These are phyloP conservation scores for Clamator glandarius DNA, from an alignment of 2,797 vertebrate species.

Conservation along the genomic window DNA sequence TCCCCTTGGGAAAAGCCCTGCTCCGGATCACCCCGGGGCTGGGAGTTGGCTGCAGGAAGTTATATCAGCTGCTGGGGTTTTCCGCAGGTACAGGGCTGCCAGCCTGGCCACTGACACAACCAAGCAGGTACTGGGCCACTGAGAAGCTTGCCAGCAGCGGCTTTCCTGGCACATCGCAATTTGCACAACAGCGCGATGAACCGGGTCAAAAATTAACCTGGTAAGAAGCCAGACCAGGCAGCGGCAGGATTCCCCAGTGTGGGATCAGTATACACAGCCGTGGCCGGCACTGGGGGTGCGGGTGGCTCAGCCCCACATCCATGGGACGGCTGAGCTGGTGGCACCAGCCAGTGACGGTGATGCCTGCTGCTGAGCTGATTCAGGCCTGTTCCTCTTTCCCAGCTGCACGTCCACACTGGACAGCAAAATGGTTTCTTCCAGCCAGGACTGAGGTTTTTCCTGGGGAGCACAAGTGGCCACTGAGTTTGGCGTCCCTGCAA, in stretches of 20 bases:
- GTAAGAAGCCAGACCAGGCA: neutral
- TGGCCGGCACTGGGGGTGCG: no score
- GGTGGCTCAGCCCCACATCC: neutral
- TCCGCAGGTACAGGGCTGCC: neutral
- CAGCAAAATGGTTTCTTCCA: neutral
- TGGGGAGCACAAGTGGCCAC: neutral
- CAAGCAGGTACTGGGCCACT: neutral
- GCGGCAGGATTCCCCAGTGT: neutral
- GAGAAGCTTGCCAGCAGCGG: fast-evolving
- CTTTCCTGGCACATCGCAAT: fast-evolving
- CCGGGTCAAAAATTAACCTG: neutral
- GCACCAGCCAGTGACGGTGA: neutral
- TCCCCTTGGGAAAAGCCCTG: neutral
- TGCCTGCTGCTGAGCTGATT: neutral
- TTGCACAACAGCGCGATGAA: neutral
- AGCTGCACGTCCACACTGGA: neutral
- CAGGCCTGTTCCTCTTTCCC: neutral
- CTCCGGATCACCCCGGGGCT: neutral
- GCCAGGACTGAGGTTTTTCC: neutral
- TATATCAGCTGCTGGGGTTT: neutral
- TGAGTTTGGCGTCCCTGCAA: neutral
- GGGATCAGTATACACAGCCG: neutral
- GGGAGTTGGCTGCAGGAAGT: neutral
- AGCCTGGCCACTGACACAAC: no score
- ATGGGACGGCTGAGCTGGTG: neutral